A percentile compares a stretch with the other conserved stretches of the same genome.
Conservation (phyloP, 1,140 invertebrate species). For the Vanessa tameamea region DNA sequence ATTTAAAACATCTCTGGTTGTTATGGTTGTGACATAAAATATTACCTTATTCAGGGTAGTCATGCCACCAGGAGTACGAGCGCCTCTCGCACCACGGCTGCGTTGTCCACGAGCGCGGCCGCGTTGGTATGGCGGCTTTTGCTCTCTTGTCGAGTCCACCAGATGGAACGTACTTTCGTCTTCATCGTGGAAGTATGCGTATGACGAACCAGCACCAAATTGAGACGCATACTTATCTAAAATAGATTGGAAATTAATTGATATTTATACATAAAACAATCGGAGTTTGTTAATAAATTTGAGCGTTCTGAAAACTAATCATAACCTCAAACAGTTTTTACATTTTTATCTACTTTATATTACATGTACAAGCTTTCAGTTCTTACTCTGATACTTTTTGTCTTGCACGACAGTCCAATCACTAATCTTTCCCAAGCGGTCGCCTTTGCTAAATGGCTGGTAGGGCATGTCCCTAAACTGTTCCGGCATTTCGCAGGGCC, state of each 20-base stretch:
- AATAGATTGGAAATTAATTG: constrained; percentile 8
- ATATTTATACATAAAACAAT: neutral
- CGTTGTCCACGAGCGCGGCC: constrained; percentile 91
- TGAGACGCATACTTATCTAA: constrained; percentile 97
- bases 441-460: constrained; percentile 98
- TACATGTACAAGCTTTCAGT: constrained; percentile 9
- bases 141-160: constrained; percentile 95
- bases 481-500: constrained; percentile 95
- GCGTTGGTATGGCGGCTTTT: constrained; percentile 94
- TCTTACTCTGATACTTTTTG: constrained; percentile 96
- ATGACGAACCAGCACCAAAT: constrained; percentile 96
- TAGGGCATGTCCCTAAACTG: constrained; percentile 99
- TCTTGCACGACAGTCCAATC: constrained; percentile 99
- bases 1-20: neutral
- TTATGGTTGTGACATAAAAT: neutral
- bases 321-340: constrained; percentile 48
- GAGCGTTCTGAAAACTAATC: neutral
- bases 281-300: neutral
- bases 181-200: constrained; percentile 98
- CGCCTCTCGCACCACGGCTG: constrained; percentile 89
- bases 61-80: constrained; percentile 87
- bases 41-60: constrained; percentile 82
- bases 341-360: neutral
- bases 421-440: constrained; percentile 97
- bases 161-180: constrained; percentile 99